A percentile compares a stretch with the other conserved stretches of the same genome.
phyloP scores from a whole-genome alignment of 2,113 vertebrate species.

The Proteles cristata region DNA sequence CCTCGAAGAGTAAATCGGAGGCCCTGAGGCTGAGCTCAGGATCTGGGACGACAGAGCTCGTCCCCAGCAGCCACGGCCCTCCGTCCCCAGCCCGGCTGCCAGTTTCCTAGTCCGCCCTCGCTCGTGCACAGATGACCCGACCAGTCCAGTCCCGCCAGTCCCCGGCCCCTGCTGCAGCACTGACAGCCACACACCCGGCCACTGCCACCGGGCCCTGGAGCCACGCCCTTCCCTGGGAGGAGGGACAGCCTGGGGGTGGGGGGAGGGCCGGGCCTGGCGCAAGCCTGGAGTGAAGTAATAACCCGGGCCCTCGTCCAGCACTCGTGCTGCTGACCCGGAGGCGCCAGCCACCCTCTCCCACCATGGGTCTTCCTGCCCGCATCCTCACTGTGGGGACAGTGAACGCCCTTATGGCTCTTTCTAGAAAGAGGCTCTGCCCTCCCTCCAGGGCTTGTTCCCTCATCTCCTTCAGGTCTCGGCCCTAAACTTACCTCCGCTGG shows the following conservation, averaged over 20 bases:
- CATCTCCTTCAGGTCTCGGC: background rate
- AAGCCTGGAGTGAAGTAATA: background rate
- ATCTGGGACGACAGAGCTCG: too few relatives aligned
- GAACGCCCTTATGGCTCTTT: background rate
- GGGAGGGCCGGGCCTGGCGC: background rate
- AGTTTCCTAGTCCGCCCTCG: background rate
- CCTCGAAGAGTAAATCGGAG: background rate
- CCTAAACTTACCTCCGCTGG: background rate
- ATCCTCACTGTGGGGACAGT: background rate
- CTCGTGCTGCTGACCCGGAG: background rate
- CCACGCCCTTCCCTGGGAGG: background rate
- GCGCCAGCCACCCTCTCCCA: background rate
- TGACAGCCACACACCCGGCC: background rate
- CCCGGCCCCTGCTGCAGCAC: background rate
- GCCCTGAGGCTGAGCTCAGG: background rate
- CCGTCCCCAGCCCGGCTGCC: background rate
- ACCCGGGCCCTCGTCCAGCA: background rate
- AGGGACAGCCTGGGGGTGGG: background rate
- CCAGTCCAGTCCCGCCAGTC: background rate
- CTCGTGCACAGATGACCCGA: background rate
- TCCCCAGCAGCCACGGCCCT: background rate
- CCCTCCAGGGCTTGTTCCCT: background rate
- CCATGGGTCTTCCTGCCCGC: rapidly evolving
- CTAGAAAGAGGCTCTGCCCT: background rate
- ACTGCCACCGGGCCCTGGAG: rapidly evolving